Evolutionary conservation across 2,888 invertebrate species (phyloP), one percentile per base, ranked within the genome.

Genomic region (Stenodema calcarata): DNA sequence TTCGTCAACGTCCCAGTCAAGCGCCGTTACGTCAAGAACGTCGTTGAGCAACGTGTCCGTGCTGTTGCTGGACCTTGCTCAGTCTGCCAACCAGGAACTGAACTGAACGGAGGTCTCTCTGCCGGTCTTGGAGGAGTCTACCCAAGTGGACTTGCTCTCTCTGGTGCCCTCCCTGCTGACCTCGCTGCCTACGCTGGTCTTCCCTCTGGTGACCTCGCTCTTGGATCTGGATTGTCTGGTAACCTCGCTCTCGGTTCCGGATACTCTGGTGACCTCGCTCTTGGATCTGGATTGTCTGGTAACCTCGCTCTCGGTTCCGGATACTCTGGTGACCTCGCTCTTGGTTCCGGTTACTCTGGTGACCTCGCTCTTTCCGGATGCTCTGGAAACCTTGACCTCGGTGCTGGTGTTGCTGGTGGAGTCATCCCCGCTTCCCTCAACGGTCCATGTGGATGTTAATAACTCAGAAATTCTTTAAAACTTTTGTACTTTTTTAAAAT

Each of bases 1-100:
- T 42, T 82, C 28, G 54, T 81, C 75, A 83, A 85, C n/a, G 87
- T 88, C 27, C 88, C 88, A 11, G 87, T 88, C 62, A 88, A 87
- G 81, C 86, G 85, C 35, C 80, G 82, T 18, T 23, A 79, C 47
- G 84, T 88, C 69, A 87, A 87, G 83, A 87, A 88, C 80, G 83
- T 88, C 27, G 70, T 87, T 44, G 88, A 88, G 79, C 87, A 87
- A 62, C 75, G 87, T 12, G 78, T 88, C 81, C 82, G 78, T n/a
- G 88, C 88, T 44, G 84, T 87, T 83, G 47, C 79, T 54, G 73
- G 30, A 23, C 86, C 87, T 18, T 83, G 81, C 44, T 18, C 62
- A 27, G 44, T 62, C 27, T 83, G 82, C 78, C 87, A 85, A n/a
- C 70, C 88, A 27, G 76, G 18, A n/a, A 62, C 62, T 18, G 62